Base-by-base conservation (phyloP, 1,140 invertebrate genomes). In the Drosophila nigrodunni region DNA sequence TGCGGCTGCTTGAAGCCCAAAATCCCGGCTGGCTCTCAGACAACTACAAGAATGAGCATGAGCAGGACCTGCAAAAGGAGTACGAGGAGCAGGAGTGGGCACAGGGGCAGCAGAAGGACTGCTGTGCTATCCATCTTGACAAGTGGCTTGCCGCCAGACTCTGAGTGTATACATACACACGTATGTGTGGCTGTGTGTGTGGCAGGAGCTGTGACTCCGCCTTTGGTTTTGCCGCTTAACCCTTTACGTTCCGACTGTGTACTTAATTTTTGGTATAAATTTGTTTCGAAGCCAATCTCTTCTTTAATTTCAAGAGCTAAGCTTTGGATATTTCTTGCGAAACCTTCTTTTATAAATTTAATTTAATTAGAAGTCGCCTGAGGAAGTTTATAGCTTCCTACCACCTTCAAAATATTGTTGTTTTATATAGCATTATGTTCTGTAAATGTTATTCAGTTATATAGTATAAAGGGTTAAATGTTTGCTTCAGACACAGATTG, bases 1-100 rank as follows among this genome's bases (percentile, higher is more conserved):
- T 88, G 83, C 83, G 83, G 83, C 83, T 88, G 83, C 80, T 88
- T 88, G 83, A 78, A 80, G 85, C 85, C 82, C 80, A 83, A 88
- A 87, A 89, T 72, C 85, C 77, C 78, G 83, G 55, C 61, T 74
- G 72, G 44, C 70, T 74, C 72, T 75, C 72, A 74, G 76, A 74
- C 72, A 73, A 73, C 54, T 62, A 55, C 35, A n/a, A 59, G 11
- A 11, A 58, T 18, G 46, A 44, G 18, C 13, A 52, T 47, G 66
- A 13, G 2, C 35, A 68, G 15, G 54, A 68, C n/a, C 35, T 52
- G 35, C 18, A 62, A 34, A 25, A 71, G 57, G 49, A 68, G 46
- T 21, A 54, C 3, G 9, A 62, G 13, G 11, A 50, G 47, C 2
- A 18, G 10, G 35, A 50, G 21, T 7, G 2, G 37, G 15, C 18